Percentiles rank a stretch among this genome's conserved stretches.
Conservation (phyloP, 1,140 invertebrate species). For the Hycleus phaleratus region DNA sequence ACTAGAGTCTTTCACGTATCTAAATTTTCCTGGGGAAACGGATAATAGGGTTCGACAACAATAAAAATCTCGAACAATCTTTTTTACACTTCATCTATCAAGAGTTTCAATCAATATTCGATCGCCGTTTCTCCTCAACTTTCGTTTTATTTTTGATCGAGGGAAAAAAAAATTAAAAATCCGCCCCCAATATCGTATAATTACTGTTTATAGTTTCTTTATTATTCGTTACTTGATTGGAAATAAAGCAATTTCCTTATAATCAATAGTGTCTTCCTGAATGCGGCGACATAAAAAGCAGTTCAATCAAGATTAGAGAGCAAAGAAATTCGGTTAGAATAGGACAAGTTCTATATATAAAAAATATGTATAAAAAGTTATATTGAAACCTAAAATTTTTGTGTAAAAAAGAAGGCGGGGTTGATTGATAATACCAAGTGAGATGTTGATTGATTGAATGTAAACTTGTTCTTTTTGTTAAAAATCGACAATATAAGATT, state of each 20-base stretch:
- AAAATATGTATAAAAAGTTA: constrained; percentile 13
- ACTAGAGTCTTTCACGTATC: constrained; percentile 9
- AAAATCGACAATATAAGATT: not conserved
- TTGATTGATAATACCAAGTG: constrained; percentile 18
- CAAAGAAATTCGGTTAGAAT: constrained; percentile 16
- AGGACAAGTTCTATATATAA: constrained; percentile 11
- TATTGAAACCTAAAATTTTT: constrained; percentile 6
- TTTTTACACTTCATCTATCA: no score
- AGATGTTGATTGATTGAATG: constrained; percentile 16
- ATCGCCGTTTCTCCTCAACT: not conserved
- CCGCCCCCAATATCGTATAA: no score
- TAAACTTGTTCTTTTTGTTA: constrained; percentile 13
- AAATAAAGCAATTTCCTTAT: constrained; percentile 7
- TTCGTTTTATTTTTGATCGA: constrained; percentile 5
- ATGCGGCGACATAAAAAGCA: constrained; percentile 12
- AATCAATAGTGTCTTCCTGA: constrained; percentile 11
- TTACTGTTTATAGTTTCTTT: no score
- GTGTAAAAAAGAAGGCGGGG: constrained; percentile 6
- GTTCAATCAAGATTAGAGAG: constrained; percentile 19
- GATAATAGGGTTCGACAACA: constrained; percentile 1
- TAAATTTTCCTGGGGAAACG: constrained; percentile 5
- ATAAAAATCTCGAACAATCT: not conserved
- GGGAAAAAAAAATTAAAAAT: constrained; percentile 1
- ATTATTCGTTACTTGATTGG: no score
- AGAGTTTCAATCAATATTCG: no score